These are phyloP conservation scores for Orycteropus afer DNA, from an alignment of 2,113 vertebrate species.

Conservation along the genomic window DNA sequence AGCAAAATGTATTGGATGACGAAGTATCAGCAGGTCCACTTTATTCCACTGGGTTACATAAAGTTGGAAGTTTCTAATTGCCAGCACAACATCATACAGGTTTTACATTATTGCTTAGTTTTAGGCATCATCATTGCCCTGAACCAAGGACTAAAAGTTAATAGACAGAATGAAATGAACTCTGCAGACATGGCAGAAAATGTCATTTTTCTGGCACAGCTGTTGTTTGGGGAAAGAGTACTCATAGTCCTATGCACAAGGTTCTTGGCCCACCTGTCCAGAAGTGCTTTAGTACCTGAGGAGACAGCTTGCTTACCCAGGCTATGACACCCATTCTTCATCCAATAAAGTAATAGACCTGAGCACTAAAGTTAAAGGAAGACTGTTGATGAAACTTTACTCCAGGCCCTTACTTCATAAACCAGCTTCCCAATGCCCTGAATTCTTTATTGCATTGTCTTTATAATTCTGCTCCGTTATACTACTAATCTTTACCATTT, in stretches of 20 bases:
- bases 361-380: not conserved
- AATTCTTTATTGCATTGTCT: not conserved
- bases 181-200: not conserved
- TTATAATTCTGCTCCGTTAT: not conserved
- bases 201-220: not conserved
- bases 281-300: not conserved
- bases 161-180: slow-evolving; percentile 8
- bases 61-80: slow-evolving; percentile 29
- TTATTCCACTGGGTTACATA: not conserved
- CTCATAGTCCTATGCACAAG: not conserved
- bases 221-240: not conserved
- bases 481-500: not conserved
- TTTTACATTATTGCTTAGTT: slow-evolving; percentile 13
- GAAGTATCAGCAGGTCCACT: not conserved
- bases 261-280: not conserved
- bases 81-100: not conserved
- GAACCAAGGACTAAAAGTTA: not conserved
- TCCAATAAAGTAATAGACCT: not conserved
- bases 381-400: not conserved
- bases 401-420: not conserved
- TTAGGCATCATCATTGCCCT: not conserved
- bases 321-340: not conserved
- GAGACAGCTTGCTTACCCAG: not conserved
- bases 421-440: not conserved
- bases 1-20: not conserved